Conservation (phyloP, 2,797 vertebrate genomes). For the Aulostomus chinensis region DNA sequence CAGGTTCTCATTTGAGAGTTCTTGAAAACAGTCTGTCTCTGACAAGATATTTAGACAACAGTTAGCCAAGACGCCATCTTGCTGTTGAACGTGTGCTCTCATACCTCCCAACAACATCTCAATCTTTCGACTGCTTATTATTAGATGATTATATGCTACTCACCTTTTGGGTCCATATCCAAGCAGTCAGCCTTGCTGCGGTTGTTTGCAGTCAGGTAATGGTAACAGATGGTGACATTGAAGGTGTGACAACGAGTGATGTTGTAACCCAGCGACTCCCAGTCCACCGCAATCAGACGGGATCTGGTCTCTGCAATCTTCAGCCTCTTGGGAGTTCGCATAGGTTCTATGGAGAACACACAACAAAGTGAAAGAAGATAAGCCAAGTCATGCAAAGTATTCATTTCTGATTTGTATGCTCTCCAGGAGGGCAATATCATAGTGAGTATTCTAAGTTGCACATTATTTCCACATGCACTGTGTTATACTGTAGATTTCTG, state of each 20-base stretch:
- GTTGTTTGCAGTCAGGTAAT: conserved; percentile 89
- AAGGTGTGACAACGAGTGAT: conserved; percentile 98
- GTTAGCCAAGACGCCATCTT: too few species aligned
- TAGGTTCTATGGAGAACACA: conserved; percentile 85
- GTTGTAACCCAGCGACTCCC: conserved; percentile 98
- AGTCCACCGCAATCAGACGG: conserved; percentile 94
- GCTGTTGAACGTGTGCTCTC: too few species aligned
- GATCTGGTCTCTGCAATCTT: conserved; percentile 97
- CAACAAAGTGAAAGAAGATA: background rate
- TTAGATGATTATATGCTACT: too few species aligned
- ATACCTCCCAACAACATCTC: too few species aligned
- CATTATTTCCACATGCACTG: background rate
- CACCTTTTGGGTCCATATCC: conserved; percentile 97
- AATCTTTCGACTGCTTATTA: too few species aligned
- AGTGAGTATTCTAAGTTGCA: too few species aligned
- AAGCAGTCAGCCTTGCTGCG: conserved; percentile 92
- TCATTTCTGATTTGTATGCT: background rate
- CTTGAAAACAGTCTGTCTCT: too few species aligned
- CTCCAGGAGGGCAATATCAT: too few species aligned
- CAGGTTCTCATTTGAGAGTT: too few species aligned
- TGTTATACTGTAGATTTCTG: background rate
- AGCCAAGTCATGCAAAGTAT: too few species aligned
- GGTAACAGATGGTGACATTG: conserved; percentile 98
- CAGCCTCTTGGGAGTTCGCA: conserved; percentile 94
- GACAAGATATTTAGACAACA: too few species aligned